Evolutionary conservation across 2,797 vertebrate species (phyloP).

Genomic region (Galago senegalensis): DNA sequence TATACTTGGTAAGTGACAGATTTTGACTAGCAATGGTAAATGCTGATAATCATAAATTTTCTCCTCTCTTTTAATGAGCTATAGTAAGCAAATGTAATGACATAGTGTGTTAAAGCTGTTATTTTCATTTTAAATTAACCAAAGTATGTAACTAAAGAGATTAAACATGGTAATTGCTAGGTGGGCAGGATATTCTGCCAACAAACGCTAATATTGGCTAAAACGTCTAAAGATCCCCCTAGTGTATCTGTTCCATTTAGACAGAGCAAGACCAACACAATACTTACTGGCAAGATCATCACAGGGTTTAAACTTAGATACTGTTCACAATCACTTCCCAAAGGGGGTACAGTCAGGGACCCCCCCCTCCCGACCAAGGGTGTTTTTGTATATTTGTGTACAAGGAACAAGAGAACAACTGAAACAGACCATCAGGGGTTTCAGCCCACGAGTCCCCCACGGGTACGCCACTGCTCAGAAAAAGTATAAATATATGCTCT

Average conservation of each 20-base stretch:
- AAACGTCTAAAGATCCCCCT: not conserved
- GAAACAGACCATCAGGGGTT: no score
- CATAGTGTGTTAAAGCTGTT: not conserved
- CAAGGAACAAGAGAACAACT: no score
- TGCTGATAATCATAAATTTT: not conserved
- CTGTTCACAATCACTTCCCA: not conserved
- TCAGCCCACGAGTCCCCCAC: no score
- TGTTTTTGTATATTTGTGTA: no score
- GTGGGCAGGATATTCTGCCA: not conserved
- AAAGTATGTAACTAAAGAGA: not conserved
- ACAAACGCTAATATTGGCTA: not conserved
- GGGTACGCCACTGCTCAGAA: not conserved
- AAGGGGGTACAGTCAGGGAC: no score
- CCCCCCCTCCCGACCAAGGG: no score
- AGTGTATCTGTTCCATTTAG: conserved; percentile 4
- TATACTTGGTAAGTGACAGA: not conserved
- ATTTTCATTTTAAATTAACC: conserved; percentile 56
- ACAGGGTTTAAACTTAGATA: conserved; percentile 13
- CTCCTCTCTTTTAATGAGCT: not conserved
- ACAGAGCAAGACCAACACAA: not conserved
- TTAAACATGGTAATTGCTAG: not conserved
- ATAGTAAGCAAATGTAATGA: conserved; percentile 17
- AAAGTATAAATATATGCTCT: not conserved
- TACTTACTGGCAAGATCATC: not conserved
- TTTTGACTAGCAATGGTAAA: not conserved